These are phyloP conservation scores for Lucinisca nassula DNA, from an alignment of 2,888 invertebrate genomes.

Conservation along the genomic window DNA sequence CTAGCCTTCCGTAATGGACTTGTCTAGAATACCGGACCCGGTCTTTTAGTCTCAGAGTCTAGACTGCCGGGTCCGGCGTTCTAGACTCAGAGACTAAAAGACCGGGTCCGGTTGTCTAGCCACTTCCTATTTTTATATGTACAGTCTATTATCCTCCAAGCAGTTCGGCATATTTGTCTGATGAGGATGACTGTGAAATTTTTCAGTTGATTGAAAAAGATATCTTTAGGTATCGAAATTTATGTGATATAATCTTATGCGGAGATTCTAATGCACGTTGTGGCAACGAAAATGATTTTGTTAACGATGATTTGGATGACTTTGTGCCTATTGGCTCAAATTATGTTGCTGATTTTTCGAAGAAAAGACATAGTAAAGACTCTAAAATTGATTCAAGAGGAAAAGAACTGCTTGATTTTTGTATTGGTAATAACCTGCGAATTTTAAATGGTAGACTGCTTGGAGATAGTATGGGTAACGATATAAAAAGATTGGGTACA, in stretches of 20 bases:
- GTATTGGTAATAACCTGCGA: background rate
- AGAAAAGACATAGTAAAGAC: background rate
- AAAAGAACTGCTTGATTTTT: background rate
- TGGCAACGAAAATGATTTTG: background rate
- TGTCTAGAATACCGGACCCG: too few relatives aligned
- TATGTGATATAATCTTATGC: background rate
- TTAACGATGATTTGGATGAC: background rate
- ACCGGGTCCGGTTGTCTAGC: too few relatives aligned
- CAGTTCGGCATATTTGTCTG: background rate
- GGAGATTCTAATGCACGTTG: background rate
- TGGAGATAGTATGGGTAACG: background rate
- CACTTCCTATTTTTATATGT: background rate
- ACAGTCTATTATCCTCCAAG: background rate
- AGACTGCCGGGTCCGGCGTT: too few relatives aligned
- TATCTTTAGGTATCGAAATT: too few relatives aligned
- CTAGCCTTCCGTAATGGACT: too few relatives aligned
- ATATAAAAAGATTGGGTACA: too few relatives aligned
- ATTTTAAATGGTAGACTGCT: background rate
- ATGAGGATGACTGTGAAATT: background rate
- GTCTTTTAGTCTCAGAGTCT: too few relatives aligned
- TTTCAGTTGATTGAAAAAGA: background rate
- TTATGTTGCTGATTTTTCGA: background rate
- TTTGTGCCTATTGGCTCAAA: too few relatives aligned
- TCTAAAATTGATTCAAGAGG: background rate
- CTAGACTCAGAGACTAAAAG: too few relatives aligned